Conservation (phyloP, 2,113 vertebrate genomes). For the Caracal caracal region DNA sequence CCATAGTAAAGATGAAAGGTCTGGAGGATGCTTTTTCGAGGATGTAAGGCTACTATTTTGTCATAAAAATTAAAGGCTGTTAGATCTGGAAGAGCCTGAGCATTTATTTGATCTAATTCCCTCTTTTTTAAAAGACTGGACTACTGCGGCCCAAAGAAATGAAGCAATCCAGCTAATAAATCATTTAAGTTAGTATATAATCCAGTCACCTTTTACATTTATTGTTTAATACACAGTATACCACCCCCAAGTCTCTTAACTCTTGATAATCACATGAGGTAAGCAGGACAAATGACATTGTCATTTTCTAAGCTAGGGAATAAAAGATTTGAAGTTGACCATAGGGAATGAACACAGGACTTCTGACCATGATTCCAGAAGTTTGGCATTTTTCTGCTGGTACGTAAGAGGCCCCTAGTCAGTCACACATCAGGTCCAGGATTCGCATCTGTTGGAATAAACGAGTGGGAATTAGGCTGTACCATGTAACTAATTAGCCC, state of each 20-base stretch:
- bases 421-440: not conserved
- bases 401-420: not conserved
- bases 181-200: constrained; percentile 38
- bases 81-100: not conserved
- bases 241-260: not conserved
- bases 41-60: not conserved
- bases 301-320: not conserved
- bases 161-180: not conserved
- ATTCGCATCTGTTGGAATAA: not conserved
- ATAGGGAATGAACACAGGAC: not conserved
- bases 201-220: not conserved
- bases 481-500: not conserved
- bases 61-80: not conserved
- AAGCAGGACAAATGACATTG: not conserved
- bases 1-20: not conserved
- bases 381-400: not conserved
- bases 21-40: not conserved
- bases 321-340: not conserved
- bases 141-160: not conserved
- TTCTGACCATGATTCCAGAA: not conserved
- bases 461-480: not conserved
- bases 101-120: not conserved
- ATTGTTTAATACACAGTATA: not conserved
- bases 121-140: not conserved
- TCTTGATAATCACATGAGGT: not conserved